Percentiles rank a stretch among this genome's conserved stretches.
Evolutionary conservation across 1,140 invertebrate genomes (phyloP).

Genomic region (Diabrotica undecimpunctata): DNA sequence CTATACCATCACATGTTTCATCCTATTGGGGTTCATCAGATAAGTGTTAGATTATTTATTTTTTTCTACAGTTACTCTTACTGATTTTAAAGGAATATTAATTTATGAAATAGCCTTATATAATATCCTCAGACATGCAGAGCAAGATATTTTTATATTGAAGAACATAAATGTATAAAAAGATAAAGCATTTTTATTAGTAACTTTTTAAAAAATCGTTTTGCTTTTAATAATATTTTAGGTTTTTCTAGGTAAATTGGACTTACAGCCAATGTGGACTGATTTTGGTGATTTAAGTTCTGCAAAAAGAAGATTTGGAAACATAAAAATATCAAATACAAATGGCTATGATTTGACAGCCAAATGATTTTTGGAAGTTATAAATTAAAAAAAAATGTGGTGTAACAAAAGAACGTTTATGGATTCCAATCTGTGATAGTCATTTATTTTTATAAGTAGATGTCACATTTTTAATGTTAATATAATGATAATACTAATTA

Average conservation of each 20-base stretch:
- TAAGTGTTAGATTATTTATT: too few relatives aligned
- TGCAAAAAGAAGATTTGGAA: conserved; percentile 43
- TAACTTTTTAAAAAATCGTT: too few relatives aligned
- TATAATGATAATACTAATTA: neutral
- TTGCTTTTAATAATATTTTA: too few relatives aligned
- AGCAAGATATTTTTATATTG: too few relatives aligned
- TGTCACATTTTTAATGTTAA: conserved; percentile 6
- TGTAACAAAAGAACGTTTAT: neutral
- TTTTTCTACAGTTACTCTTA: too few relatives aligned
- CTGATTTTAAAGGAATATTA: too few relatives aligned
- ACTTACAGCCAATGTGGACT: conserved; percentile 27
- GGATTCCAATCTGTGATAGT: conserved; percentile 19
- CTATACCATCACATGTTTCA: too few relatives aligned
- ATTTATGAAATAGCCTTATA: too few relatives aligned
- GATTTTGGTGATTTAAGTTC: conserved; percentile 43
- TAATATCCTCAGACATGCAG: too few relatives aligned
- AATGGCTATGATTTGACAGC: conserved; percentile 60
- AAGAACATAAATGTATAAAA: too few relatives aligned
- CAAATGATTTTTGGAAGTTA: conserved; percentile 50
- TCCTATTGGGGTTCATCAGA: too few relatives aligned
- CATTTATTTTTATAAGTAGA: conserved; percentile 19
- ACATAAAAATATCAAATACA: conserved; percentile 47
- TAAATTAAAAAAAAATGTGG: neutral
- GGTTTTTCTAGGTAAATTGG: conserved; percentile 24
- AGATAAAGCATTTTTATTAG: too few relatives aligned